A percentile compares a stretch with the other conserved stretches of the same genome.
Evolutionary conservation across 1,140 invertebrate genomes (phyloP).

Genomic region (Asbolus verrucosus): DNA sequence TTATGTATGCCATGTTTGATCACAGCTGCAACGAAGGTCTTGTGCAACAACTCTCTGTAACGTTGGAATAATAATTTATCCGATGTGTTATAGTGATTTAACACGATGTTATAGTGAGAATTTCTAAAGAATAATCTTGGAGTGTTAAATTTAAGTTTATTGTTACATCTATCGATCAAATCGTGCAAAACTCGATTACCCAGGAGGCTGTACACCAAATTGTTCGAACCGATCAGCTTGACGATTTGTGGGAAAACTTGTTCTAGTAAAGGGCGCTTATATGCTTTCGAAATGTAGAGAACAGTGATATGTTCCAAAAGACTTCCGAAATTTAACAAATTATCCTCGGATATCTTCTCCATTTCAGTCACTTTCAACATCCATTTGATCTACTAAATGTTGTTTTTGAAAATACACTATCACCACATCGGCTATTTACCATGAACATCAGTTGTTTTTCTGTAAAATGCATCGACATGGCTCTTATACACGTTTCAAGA

Average conservation of each 20-base stretch:
- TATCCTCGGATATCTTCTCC: slow-evolving; percentile 62
- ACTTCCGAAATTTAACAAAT: slow-evolving; percentile 66
- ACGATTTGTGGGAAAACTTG: slow-evolving; percentile 66
- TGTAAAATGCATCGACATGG: slow-evolving; percentile 63
- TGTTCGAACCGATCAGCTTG: slow-evolving; percentile 66
- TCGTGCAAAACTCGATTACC: slow-evolving; percentile 69
- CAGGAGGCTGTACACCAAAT: slow-evolving; percentile 66
- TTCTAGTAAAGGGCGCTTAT: slow-evolving; percentile 64
- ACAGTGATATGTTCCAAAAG: slow-evolving; percentile 67
- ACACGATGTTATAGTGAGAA: slow-evolving; percentile 63
- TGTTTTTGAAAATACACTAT: background rate
- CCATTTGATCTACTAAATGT: slow-evolving; percentile 16
- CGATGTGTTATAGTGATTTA: slow-evolving; percentile 61
- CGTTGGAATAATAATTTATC: slow-evolving; percentile 68
- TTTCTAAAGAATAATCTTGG: slow-evolving; percentile 69
- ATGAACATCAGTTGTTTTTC: slow-evolving; percentile 64
- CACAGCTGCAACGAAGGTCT: slow-evolving; percentile 66
- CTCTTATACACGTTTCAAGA: slow-evolving; percentile 65
- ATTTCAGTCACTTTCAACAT: slow-evolving; percentile 61
- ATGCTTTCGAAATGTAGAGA: slow-evolving; percentile 64
- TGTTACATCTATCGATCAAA: slow-evolving; percentile 69
- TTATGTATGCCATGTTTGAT: slow-evolving; percentile 65
- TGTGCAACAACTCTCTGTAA: slow-evolving; percentile 67
- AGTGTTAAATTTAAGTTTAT: slow-evolving; percentile 66
- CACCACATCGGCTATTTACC: slow-evolving; percentile 52